Base-by-base conservation (phyloP, 2,113 vertebrate species). In the Damaliscus lunatus region DNA sequence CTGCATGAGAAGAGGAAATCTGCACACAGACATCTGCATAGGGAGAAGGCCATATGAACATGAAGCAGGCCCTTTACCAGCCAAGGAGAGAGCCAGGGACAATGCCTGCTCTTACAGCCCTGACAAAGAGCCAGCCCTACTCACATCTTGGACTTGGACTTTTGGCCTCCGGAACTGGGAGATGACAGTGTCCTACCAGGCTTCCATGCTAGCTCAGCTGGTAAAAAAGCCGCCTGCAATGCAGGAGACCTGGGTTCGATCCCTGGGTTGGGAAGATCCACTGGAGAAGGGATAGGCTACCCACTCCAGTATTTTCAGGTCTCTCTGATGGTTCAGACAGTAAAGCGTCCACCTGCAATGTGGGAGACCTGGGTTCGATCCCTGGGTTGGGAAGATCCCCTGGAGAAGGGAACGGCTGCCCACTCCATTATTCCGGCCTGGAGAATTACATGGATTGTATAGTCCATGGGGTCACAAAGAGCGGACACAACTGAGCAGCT, bases 11-110 rank as follows among this genome's bases (percentile, higher is more conserved):
- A 21, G 46, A 71, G 25, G 48, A 53, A 48, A 33, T 8, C 6
- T 17, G 6, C 36, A 31, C 5, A 27, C 46, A 43, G 14, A n/a
- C 17, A 2, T 52, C 40, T 0, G 3, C 1, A 9, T 1, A 7
- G 36, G 64, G 57, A 57, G 64, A 53, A 59, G 0, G 7, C 67
- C 6, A 4, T 0, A 17, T 10, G 33, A 13, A 21, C 46, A 5
- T 1, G 25, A 6, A 36, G 78, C 21, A 0, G 8, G 46, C 40
- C 8, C 1, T 5, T 6, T 4, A 4, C 48, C 7, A 59, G 60
- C 60, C 83, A 31, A 16, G 89, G 48, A 83, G 15, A 40, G 21
- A 10, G 60, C 27, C 83, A 7, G 36, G 29, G 3, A 25, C 3
- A 1, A 77, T 19, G 6, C 31, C 36, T 50, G 13, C 46, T 31